These are phyloP conservation scores for Edolisoma coerulescens DNA, from an alignment of 2,113 vertebrate species.

Conservation along the genomic window DNA sequence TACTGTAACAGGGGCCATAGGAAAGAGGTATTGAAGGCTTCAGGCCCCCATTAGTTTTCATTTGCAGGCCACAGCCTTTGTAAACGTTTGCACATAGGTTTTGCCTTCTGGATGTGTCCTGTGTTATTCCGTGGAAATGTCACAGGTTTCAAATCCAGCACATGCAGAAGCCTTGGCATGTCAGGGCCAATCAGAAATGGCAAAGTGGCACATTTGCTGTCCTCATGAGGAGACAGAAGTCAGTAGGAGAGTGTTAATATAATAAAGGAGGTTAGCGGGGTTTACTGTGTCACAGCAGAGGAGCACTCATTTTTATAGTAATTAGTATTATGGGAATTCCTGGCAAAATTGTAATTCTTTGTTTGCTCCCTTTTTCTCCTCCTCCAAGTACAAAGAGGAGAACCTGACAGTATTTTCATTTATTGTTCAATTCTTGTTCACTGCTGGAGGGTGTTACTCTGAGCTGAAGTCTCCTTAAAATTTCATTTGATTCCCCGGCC, in stretches of 20 bases:
- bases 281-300: not conserved
- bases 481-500: not conserved
- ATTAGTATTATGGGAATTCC: not conserved
- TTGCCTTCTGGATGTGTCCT: not conserved
- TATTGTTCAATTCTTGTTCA: not conserved
- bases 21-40: not conserved
- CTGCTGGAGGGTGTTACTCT: not conserved
- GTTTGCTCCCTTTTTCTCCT: not conserved
- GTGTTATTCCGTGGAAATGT: not conserved
- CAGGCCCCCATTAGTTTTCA: not conserved
- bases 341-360: not conserved
- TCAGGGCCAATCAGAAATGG: not conserved
- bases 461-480: not conserved
- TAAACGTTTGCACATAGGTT: not conserved
- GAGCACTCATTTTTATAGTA: not conserved
- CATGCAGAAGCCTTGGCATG: not conserved
- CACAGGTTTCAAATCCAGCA: not conserved
- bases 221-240: not conserved
- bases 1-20: not conserved
- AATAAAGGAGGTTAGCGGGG: not conserved
- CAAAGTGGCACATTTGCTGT: not conserved
- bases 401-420: not conserved
- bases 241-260: not conserved
- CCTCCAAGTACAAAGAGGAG: not conserved
- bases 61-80: not conserved